Percentiles rank a stretch among this genome's conserved stretches.
phyloP scores from a whole-genome alignment of 2,113 vertebrate species.

The Boulengeromyrus knoepffleri region DNA sequence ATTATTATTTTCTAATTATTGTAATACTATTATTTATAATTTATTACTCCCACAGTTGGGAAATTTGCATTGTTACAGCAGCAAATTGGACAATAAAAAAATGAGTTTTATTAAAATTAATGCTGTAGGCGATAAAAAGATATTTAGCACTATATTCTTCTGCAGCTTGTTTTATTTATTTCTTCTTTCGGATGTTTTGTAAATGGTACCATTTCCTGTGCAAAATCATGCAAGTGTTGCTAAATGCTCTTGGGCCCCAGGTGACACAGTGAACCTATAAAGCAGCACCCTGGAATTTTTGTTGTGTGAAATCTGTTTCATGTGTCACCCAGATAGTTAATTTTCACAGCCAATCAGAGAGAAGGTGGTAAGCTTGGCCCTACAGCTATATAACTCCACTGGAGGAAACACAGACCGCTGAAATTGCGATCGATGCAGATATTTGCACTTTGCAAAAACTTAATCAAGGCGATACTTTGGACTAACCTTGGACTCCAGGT shows the following conservation, averaged over 20 bases:
- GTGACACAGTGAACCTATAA: background rate
- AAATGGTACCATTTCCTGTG: background rate
- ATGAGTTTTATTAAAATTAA: background rate
- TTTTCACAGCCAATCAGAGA: background rate
- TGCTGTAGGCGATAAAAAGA: background rate
- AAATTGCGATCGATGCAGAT: background rate
- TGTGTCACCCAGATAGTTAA: no score
- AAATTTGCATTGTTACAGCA: no score
- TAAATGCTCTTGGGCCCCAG: background rate
- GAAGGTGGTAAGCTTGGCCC: background rate
- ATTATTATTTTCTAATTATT: no score
- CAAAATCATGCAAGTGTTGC: background rate
- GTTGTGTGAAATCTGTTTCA: background rate
- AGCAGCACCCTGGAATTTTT: background rate
- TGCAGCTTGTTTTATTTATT: background rate
- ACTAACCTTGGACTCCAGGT: conserved; percentile 88
- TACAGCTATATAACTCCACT: background rate
- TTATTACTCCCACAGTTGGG: no score
- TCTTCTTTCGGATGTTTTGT: background rate
- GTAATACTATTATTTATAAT: no score
- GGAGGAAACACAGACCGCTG: background rate
- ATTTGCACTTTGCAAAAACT: background rate
- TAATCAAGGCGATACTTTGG: background rate
- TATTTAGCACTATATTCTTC: background rate
- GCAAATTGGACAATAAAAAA: no score